Evolutionary conservation across 1,140 invertebrate genomes (phyloP), one percentile per base, ranked within the genome.

Genomic region (Spodoptera frugiperda): DNA sequence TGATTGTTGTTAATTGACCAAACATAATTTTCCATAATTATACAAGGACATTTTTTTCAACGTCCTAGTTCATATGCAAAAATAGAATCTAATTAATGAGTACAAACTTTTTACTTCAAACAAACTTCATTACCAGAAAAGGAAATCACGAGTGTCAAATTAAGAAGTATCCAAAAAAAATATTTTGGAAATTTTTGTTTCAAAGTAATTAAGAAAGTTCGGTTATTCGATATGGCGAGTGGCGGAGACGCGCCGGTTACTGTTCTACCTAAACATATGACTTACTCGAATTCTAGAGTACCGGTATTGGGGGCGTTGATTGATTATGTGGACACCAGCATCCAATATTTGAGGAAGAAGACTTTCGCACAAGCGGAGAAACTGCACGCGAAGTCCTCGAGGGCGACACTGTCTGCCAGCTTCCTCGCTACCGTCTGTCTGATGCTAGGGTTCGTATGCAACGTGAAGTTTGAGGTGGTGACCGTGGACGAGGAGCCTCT

Each of bases 381-480:
- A 51, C 55, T 93, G 0, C 82, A 89, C 6, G 65, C 76, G 0
- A 86, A 85, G 44, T 59, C 78, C 0, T 79, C 84, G 5, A 84
- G 71, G 48, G 68, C 81, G 2, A 82, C 83, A 2, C 78, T 93
- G 1, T 90, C 92, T 1, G 81, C 88, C 3, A 80, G 85, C 0
- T 93, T 93, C 71, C 57, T 92, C 57, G 80, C 87, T 9, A 30
- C 51, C 1, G 86, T 91, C 0, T 91, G 90, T 49, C 71, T 93
- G 0, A 19, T 86, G 12, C 72, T 93, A 11, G 92, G 89, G 5
- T 65, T 92, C 14, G 78, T 84, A 44, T 84, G 84, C 17, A 93
- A 92, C 72, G 83, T 93, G 0, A 93, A 93, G 53, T 86, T 93
- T 2, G 92, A 93, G 85, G 86, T 93, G 0, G 89, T 89, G 19